A percentile compares a stretch with the other conserved stretches of the same genome.
These are phyloP conservation scores for Cephus spinipes DNA, from an alignment of 2,888 invertebrate species.

Conservation along the genomic window DNA sequence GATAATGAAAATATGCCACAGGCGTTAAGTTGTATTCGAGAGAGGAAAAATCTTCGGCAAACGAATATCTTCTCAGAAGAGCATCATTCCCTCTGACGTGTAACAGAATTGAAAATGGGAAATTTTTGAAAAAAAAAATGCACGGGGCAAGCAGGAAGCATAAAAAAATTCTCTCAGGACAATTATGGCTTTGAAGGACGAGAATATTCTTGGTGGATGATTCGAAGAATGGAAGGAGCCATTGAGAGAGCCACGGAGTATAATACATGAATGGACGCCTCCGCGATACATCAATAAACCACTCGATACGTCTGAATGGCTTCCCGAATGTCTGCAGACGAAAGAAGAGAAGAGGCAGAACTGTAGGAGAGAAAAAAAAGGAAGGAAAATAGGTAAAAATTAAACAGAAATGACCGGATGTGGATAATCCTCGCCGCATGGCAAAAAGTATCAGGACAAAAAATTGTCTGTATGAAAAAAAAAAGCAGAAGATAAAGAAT, in stretches of 20 bases:
- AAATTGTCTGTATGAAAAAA: constrained; percentile 3
- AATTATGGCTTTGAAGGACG: constrained; percentile 25
- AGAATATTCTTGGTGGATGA: neutral
- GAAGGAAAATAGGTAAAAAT: constrained; percentile 30
- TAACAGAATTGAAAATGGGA: neutral
- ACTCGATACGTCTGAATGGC: constrained; percentile 53
- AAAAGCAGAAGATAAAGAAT: neutral
- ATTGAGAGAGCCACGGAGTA: constrained; percentile 20
- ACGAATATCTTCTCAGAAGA: constrained; percentile 26
- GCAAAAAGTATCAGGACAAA: constrained; percentile 3
- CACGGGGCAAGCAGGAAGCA: neutral
- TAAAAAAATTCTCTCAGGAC: constrained; percentile 12
- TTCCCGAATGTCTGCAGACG: constrained; percentile 2
- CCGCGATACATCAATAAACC: constrained; percentile 47
- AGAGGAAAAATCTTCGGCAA: constrained; percentile 34
- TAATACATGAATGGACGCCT: constrained; percentile 35
- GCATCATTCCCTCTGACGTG: neutral
- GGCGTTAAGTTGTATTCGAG: constrained; percentile 44
- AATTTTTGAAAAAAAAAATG: neutral
- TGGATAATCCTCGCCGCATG: constrained; percentile 53
- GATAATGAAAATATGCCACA: constrained; percentile 12
- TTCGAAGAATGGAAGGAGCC: constrained; percentile 11
- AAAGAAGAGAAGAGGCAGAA: constrained; percentile 21
- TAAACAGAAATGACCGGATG: constrained; percentile 63
- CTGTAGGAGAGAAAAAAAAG: constrained; percentile 42